These are phyloP conservation scores for Aviceda subcristata DNA, from an alignment of 2,113 vertebrate genomes.

Conservation along the genomic window DNA sequence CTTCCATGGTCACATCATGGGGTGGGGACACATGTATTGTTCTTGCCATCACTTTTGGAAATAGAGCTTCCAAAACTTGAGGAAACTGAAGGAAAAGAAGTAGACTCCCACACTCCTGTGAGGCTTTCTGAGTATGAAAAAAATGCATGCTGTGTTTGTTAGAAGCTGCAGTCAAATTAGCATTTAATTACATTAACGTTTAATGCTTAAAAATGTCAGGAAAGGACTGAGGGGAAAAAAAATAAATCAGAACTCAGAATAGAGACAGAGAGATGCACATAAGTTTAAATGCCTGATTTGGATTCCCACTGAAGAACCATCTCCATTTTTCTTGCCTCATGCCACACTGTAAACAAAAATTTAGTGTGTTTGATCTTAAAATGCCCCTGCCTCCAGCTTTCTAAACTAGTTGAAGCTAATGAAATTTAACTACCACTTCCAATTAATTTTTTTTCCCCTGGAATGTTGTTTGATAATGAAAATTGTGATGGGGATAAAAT, in stretches of 20 bases:
- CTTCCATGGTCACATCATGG: neutral
- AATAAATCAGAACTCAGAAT: neutral
- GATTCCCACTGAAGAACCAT: neutral
- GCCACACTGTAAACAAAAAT: neutral
- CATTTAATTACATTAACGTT: constrained; percentile 35
- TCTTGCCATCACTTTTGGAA: neutral
- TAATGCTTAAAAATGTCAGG: constrained; percentile 49
- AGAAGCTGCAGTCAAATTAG: neutral
- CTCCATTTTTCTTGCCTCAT: neutral
- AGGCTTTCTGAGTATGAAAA: neutral
- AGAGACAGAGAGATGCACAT: neutral
- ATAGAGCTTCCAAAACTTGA: neutral
- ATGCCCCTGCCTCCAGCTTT: neutral
- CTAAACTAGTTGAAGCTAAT: neutral
- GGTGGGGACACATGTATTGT: neutral
- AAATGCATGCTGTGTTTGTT: neutral
- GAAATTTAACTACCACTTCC: neutral
- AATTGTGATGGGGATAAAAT: neutral
- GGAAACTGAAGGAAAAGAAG: neutral
- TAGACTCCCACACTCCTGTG: neutral
- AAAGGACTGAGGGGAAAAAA: neutral
- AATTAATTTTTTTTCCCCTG: neutral
- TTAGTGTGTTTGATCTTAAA: neutral
- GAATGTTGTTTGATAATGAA: neutral
- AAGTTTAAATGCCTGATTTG: neutral